Evolutionary conservation across 53 echinoderm and acorn worm genomes (phyloP).

Genomic region (Antedon mediterranea): DNA sequence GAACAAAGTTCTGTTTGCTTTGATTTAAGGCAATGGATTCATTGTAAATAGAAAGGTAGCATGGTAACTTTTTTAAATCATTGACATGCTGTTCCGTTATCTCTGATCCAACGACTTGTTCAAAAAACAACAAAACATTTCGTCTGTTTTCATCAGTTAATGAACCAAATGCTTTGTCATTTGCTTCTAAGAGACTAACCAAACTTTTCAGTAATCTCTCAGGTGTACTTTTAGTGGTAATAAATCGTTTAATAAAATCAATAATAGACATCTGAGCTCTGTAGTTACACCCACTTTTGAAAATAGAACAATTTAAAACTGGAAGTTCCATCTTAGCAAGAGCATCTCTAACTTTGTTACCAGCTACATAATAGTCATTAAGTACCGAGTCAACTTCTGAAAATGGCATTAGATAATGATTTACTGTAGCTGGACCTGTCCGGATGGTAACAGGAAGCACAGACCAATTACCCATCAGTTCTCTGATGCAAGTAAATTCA

Average conservation of each 20-base stretch:
- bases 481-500: not conserved
- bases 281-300: not conserved
- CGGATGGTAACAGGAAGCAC: slow-evolving; percentile 10
- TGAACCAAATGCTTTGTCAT: not conserved
- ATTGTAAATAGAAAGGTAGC: not conserved
- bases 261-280: not conserved
- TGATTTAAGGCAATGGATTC: not conserved
- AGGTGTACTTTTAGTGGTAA: not conserved
- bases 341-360: not conserved
- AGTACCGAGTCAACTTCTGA: not conserved
- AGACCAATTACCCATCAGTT: slow-evolving; percentile 16
- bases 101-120: not conserved
- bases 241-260: not conserved
- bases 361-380: not conserved
- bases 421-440: not conserved
- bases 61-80: slow-evolving; percentile 10
- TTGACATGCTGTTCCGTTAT: not conserved
- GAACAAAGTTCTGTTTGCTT: slow-evolving; percentile 3
- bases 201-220: not conserved
- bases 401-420: not conserved
- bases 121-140: not conserved
- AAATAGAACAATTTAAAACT: not conserved
- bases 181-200: not conserved
- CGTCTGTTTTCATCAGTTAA: not conserved
- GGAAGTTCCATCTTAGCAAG: not conserved